Base-by-base conservation (phyloP, 2,888 invertebrate genomes). In the Tholera decimalis region DNA sequence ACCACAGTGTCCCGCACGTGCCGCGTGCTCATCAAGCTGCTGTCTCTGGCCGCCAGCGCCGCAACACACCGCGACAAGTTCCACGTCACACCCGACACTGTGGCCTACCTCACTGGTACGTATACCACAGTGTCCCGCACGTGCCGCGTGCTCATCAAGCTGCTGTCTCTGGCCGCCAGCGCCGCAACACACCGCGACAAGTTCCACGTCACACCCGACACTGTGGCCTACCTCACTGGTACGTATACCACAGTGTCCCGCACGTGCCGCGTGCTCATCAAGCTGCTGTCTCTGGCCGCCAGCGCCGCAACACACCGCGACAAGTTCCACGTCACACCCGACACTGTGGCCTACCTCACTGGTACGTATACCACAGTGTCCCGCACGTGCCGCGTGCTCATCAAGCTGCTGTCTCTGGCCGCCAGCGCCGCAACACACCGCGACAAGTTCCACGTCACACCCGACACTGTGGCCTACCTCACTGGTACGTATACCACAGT, bases 241-340 rank as follows among this genome's bases (percentile, higher is more conserved):
- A n/a, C n/a, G n/a, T n/a, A n/a, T n/a, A n/a, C n/a, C n/a, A n/a
- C n/a, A n/a, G n/a, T n/a, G n/a, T n/a, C n/a, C n/a, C 33, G 33
- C 11, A 35, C 13, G 5, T 35, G 33, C 33, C 33, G 33, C 33
- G 33, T 35, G 1, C 15, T 35, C 33, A 35, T 35, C 33, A 15
- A 35, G 15, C 33, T 35, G 33, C 33, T 35, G 33, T 35, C 33
- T 35, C 33, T 35, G 4, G 3, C 33, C 33, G 33, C 33, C 33
- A 35, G 33, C 15, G 33, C 33, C 13, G 33, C 33, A 11, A 35
- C 33, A 35, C 33, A 35, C 13, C 33, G 33, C 33, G 33, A 33
- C 33, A 98, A 98, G 95, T 99, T 99, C 93, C 99, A 99, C 96
- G 99, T 99, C 95, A 99, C 99, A 7, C 96, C 33, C 33, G 33